Base-by-base conservation (phyloP, 2,113 vertebrate species). In the Mugil cephalus region DNA sequence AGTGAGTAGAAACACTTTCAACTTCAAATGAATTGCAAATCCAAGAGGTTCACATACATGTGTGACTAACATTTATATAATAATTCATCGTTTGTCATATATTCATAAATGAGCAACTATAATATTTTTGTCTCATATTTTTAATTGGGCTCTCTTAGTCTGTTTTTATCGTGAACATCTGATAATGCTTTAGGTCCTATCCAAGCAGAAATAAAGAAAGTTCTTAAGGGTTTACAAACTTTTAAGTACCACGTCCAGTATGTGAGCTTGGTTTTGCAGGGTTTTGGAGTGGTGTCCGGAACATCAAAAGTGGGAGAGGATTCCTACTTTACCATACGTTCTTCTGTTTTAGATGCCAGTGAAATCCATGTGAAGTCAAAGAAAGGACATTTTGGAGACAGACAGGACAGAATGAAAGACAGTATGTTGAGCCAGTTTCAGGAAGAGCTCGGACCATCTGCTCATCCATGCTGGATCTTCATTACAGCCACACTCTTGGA, bases 401-500 rank as follows among this genome's bases (percentile, higher is more conserved):
- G 40, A 68, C 9, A 39, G 46, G 17, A 62, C 38, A 42, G 51
- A 81, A 68, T 72, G 13, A 75, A 65, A 59, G 18, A 19, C 50
- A 61, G 74, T 8, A 10, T 51, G n/a, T 67, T 10, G 38, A 69
- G 80, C 77, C 74, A 83, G 65, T 67, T 69, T 59, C 34, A 34
- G 38, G 59, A 77, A 59, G 65, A 64, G 52, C 54, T 69, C 6
- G 12, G 68, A 69, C 85, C 89, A 84, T 89, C 83, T 89, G 79
- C 79, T 80, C 53, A 0, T 72, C 56, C 19, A 34, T 38, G 47
- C 66, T 80, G 75, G 60, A 71, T 68, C 75, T 80, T 79, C 66
- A 78, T 80, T 67, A 80, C 43, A 85, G 77, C 35, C 48, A 43
- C 39, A 38, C 17, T 55, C 19, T 51, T 42, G 54, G 52, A 80